Base-by-base conservation (phyloP, 1,140 invertebrate genomes). In the Globodera rostochiensis region DNA sequence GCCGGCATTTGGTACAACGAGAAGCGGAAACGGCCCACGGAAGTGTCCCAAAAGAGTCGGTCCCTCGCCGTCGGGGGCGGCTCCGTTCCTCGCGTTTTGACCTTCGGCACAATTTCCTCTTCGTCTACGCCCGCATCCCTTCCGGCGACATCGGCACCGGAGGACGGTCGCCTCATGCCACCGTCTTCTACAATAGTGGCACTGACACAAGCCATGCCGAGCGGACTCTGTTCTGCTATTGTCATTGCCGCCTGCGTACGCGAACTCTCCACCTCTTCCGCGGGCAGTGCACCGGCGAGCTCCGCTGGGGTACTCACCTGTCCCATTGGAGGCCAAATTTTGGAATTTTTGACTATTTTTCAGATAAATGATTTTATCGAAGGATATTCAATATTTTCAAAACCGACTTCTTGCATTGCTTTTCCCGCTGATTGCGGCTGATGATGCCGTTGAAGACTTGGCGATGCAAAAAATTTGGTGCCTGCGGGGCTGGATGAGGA, bases 11-110 rank as follows among this genome's bases (percentile, higher is more conserved):
- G 94, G n/a, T 95, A 94, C 19, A 98, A 93, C 71, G 92, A 93
- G 91, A 97, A 96, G 87, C 94, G 93, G 88, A 97, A 97, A 89
- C 96, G 95, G 49, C 95, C 95, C 69, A 95, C 93, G 7, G 94
- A 95, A 0, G 95, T 97, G 80, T 95, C 93, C 95, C 95, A 96
- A 88, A 95, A 95, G 45, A 71, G 45, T 8, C 49, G 78, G 73
- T 74, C 70, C 60, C 19, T 60, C 67, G 73, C 78, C 73, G 21
- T 53, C 25, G 73, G n/a, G 49, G 53, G 2, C 36, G 36, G 78
- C 13, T 80, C 77, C 13, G 19, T 57, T 9, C n/a, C 66, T 15
- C 3, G 5, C 19, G 8, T 46, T 78, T 78, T 78, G 46, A 3
- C n/a, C n/a, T 78, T 69, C 46, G 69, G 36, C 69, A 45, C 46